Base-by-base conservation (phyloP, 2,888 invertebrate genomes). In the Callinectes sapidus region DNA sequence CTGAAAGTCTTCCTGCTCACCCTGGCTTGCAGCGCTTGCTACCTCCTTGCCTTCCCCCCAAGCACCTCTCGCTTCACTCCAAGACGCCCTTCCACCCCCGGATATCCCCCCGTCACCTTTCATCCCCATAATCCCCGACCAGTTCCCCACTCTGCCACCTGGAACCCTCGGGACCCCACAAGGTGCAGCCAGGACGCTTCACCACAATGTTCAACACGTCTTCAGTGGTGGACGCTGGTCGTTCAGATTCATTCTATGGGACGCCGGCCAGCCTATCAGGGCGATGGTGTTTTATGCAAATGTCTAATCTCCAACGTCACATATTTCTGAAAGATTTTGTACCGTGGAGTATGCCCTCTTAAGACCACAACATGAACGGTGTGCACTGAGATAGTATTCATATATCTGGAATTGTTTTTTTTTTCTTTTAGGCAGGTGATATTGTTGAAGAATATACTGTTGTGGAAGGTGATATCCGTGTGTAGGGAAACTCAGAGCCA, bases 221-320 rank as follows among this genome's bases (percentile, higher is more conserved):
- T 28, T 42, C 54, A 5, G 32, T n/a, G 61, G 35, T 42, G 61
- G 54, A 23, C 54, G 10, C 32, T n/a, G 32, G 3, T 35, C 81
- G 28, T 81, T n/a, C 55, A 54, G 88, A 61, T 28, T 54, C 88
- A 32, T 54, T 32, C 88, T 88, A 88, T 88, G 88, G 88, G 28
- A 35, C 32, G 88, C 54, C 87, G 55, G 88, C 55, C 32, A 28
- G 81, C 81, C 35, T 90, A 90, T 90, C 90, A 85, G 86, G 61
- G 55, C 32, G 85, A 28, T 48, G 81, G 77, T 90, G 90, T 90
- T 90, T 90, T 90, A 90, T 90, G 90, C 90, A 86, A 90, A 90
- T 90, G 32, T 42, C 85, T 55, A 85, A 90, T 85, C 86, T 90
- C 86, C 90, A 32, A 55, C 90, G 90, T 90, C 90, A 85, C 85